Evolutionary conservation across 2,113 vertebrate genomes (phyloP), one percentile per base, ranked within the genome.

Genomic region (Menura novaehollandiae): DNA sequence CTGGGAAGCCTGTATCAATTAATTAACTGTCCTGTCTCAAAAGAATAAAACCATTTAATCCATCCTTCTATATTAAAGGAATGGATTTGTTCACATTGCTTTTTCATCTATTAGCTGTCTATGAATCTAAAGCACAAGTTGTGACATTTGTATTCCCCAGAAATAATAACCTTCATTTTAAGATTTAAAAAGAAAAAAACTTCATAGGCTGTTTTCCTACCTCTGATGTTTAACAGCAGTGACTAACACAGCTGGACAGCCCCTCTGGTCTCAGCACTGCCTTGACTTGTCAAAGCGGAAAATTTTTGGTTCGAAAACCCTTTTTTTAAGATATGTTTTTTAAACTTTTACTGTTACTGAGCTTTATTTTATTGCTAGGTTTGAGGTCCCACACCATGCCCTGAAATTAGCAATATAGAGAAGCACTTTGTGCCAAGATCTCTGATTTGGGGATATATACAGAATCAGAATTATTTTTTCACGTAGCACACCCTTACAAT

Each of bases 1-100:
- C 80, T 64, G 43, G 43, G 59, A 83, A 95, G 63, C 49, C 86
- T 52, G 12, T 59, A 73, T 63, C 58, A 79, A 71, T 90, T 91
- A 86, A 94, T 93, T 96, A 96, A 91, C n/a, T 90, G 39, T 47
- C 59, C 86, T 62, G 60, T 79, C 84, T 86, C 37, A 47, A 80
- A 75, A 92, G 49, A 80, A 75, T 56, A 89, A 64, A 87, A 84
- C 77, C 56, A 88, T 80, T 53, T 71, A 64, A 86, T 41, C 49
- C 8, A 5, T 44, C 78, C 39, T 62, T 53, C 27, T 49, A 1
- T 49, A 77, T 72, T 58, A 89, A 35, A 85, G 68, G 35, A 23
- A 85, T 17, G 60, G 68, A 32, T 59, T 76, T 76, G 72, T 56
- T 75, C 55, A 44, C n/a, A 27, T 7, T 82, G 39, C 43, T 91